These are phyloP conservation scores for Drosophila sp. DNA, from an alignment of 1,140 invertebrate genomes.

Conservation along the genomic window DNA sequence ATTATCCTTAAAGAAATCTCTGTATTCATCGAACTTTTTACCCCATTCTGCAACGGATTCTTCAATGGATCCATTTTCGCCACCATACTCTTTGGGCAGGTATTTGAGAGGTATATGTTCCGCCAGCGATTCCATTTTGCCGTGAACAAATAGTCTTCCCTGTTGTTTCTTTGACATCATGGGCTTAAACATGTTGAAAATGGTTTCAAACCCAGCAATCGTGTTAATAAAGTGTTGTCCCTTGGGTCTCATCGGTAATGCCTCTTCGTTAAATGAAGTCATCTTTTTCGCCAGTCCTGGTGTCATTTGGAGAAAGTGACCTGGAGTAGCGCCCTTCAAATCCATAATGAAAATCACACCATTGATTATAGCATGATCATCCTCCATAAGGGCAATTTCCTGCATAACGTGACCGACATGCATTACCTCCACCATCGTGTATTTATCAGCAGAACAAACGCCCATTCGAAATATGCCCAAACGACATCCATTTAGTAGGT, in stretches of 20 bases:
- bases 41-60: slow-evolving; percentile 85
- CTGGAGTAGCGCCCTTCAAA: slow-evolving; percentile 80
- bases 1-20: slow-evolving; percentile 86
- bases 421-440: slow-evolving; percentile 60
- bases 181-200: slow-evolving; percentile 85
- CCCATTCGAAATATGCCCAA: slow-evolving; percentile 63
- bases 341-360: slow-evolving; percentile 85
- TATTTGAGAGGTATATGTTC: slow-evolving; percentile 85
- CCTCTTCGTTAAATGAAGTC: slow-evolving; percentile 85
- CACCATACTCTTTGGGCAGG: slow-evolving; percentile 87
- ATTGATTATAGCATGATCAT: slow-evolving; percentile 84
- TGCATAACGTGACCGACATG: slow-evolving; percentile 54
- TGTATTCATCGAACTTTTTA: slow-evolving; percentile 86
- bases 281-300: slow-evolving; percentile 85
- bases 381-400: slow-evolving; percentile 82
- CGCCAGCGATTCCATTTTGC: slow-evolving; percentile 85
- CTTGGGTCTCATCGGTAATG: slow-evolving; percentile 85
- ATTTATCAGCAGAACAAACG: slow-evolving; percentile 55
- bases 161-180: slow-evolving; percentile 86
- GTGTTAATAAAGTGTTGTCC: slow-evolving; percentile 86
- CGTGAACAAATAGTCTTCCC: slow-evolving; percentile 85
- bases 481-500: slow-evolving; percentile 66
- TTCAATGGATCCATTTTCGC: slow-evolving; percentile 84
- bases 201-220: slow-evolving; percentile 85
- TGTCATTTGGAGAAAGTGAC: slow-evolving; percentile 85